Percentiles rank a stretch among this genome's conserved stretches.
Conservation (phyloP, 1,140 invertebrate genomes). For the Macrobrachium rosenbergii region DNA sequence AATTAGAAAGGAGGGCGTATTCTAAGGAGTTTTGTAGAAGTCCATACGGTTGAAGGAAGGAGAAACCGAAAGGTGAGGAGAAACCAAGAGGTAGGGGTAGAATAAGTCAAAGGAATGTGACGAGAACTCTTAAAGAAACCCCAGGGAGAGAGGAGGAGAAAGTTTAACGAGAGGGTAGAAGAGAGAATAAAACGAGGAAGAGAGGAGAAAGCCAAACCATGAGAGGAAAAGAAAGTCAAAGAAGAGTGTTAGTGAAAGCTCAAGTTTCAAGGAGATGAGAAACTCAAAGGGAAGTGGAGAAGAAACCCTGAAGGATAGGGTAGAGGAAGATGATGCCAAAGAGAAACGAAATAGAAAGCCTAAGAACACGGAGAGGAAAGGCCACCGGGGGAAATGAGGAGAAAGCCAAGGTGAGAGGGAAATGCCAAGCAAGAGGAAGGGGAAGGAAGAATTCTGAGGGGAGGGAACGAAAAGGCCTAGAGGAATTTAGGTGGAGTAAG, state of each 20-base stretch:
- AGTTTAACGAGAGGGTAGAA: neutral
- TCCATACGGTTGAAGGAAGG: neutral
- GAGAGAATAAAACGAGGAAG: no score
- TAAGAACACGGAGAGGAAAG: neutral
- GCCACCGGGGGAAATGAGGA: no score
- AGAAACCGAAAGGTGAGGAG: neutral
- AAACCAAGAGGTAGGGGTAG: no score
- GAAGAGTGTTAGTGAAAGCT: neutral
- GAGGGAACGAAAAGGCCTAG: constrained; percentile 1
- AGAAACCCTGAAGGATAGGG: neutral
- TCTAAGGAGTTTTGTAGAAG: neutral
- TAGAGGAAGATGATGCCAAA: neutral
- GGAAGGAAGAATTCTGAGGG: neutral
- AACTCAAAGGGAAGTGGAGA: neutral
- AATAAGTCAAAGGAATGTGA: no score
- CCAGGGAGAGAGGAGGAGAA: neutral
- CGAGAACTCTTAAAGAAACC: no score
- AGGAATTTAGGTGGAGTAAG: neutral
- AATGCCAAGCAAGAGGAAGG: neutral
- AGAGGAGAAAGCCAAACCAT: neutral
- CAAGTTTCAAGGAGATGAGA: neutral
- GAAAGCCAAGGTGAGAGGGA: neutral
- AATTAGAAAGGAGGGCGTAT: neutral
- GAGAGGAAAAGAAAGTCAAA: neutral
- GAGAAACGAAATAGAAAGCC: no score